These are phyloP conservation scores for Meleagris gallopavo DNA, from an alignment of 2,113 vertebrate genomes.

Conservation along the genomic window DNA sequence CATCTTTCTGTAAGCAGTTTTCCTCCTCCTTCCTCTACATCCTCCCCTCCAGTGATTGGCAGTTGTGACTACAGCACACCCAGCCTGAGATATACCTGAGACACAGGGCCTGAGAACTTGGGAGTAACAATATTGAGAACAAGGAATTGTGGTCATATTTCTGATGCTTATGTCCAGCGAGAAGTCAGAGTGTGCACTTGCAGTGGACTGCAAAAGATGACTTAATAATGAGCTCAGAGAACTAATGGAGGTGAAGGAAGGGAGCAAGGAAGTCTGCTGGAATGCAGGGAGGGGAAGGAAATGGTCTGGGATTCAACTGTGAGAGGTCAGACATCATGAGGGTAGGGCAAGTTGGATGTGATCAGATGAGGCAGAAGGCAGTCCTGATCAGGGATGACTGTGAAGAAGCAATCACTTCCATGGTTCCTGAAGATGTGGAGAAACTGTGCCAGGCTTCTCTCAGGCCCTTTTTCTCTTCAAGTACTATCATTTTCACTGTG, in stretches of 20 bases:
- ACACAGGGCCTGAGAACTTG: neutral
- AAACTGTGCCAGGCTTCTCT: neutral
- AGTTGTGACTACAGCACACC: neutral
- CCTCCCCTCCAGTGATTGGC: neutral
- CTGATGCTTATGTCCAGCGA: neutral
- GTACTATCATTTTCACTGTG: slow-evolving; percentile 5
- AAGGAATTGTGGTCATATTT: neutral
- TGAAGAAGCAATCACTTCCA: neutral
- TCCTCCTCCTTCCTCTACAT: neutral
- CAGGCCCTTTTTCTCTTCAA: neutral
- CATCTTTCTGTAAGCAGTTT: neutral
- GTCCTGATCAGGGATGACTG: neutral
- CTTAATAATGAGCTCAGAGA: neutral
- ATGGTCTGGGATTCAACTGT: neutral
- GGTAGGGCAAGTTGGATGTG: neutral
- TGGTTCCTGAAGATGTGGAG: neutral
- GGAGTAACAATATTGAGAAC: neutral
- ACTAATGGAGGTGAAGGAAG: neutral
- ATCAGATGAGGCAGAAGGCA: neutral
- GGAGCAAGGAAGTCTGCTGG: neutral
- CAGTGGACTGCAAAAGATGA: neutral
- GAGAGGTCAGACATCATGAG: neutral
- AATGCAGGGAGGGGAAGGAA: neutral
- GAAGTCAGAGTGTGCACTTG: neutral
- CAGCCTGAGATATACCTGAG: neutral